A percentile compares a stretch with the other conserved stretches of the same genome.
These are phyloP conservation scores for Amniataba percoides DNA, from an alignment of 2,797 vertebrate genomes.

Conservation along the genomic window DNA sequence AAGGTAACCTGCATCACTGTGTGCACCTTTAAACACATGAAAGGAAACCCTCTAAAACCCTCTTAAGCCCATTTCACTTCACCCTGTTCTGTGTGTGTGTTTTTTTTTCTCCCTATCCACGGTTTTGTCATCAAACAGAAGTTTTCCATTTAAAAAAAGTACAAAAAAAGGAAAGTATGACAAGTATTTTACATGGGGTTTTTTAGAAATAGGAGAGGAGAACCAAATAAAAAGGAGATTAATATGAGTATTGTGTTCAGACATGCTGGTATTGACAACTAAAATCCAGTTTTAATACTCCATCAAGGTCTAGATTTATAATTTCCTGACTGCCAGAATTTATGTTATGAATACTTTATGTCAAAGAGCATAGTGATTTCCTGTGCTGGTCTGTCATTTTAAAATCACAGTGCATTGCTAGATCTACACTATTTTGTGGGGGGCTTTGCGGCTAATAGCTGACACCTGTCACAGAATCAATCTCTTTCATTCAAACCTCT, in stretches of 20 bases:
- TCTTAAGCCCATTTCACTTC: constrained; percentile 29
- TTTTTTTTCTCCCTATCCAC: neutral
- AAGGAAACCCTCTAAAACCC: constrained; percentile 37
- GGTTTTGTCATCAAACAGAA: constrained; percentile 2
- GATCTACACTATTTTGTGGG: neutral
- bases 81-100: constrained; percentile 17
- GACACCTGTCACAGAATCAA: too few species aligned
- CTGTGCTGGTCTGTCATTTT: neutral
- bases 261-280: constrained; percentile 8
- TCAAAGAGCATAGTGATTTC: neutral
- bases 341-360: constrained; percentile 3
- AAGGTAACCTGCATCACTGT: constrained; percentile 45
- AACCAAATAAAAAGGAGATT: neutral
- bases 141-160: neutral
- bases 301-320: neutral
- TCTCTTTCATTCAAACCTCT: too few species aligned
- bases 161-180: neutral
- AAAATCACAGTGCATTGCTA: neutral
- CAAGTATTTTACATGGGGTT: neutral
- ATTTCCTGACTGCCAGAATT: neutral
- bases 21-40: constrained; percentile 46
- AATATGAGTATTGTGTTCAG: constrained; percentile 1
- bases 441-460: too few species aligned
- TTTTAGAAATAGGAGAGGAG: neutral
- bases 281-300: constrained; percentile 5